Evolutionary conservation across 2,888 invertebrate species (phyloP), one percentile per base, ranked within the genome.

Genomic region (Therioaphis trifolii): DNA sequence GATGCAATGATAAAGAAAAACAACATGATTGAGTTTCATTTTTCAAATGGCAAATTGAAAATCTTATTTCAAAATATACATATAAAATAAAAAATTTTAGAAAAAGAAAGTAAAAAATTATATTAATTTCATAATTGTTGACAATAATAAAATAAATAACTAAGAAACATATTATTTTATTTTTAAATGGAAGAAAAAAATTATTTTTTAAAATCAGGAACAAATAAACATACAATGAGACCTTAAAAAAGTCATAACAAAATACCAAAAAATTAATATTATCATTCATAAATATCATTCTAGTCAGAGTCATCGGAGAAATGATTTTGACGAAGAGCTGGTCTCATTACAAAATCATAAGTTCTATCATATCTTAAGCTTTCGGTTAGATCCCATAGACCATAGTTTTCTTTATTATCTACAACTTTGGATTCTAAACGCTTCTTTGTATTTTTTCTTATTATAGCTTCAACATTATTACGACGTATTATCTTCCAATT

Each of bases 51-150:
- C n/a, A n/a, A n/a, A n/a, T n/a, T 46, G 29, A 58, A 21, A n/a
- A 63, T 76, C 29, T 77, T 49, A 46, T 29, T 58, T 24, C 0
- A 7, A 52, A 40, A 68, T 79, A 21, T 43, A 71, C n/a, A 80
- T 14, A 80, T 71, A 58, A 71, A 69, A 71, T 14, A 80, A 80
- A 21, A 74, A 74, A n/a, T 69, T 55, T 49, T 61, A 61, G 72
- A 71, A 82, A 72, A 80, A 74, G 40, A 82, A 82, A 63, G 72
- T 82, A 82, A 74, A 82, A 82, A 78, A 68, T 40, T 69, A 79
- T 79, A 79, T 69, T 69, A 24, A 55, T 69, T 69, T 69, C 68
- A 79, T 79, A 79, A 78, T 66, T 79, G 40, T 79, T 69, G 55
- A 78, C 77, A 79, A 79, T 40, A 79, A 69, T 78, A 68, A 58